Percentiles rank a stretch among this genome's conserved stretches.
Conservation (phyloP, 64 coral and sea anemone species). For the Dendronephthya gigantea region DNA sequence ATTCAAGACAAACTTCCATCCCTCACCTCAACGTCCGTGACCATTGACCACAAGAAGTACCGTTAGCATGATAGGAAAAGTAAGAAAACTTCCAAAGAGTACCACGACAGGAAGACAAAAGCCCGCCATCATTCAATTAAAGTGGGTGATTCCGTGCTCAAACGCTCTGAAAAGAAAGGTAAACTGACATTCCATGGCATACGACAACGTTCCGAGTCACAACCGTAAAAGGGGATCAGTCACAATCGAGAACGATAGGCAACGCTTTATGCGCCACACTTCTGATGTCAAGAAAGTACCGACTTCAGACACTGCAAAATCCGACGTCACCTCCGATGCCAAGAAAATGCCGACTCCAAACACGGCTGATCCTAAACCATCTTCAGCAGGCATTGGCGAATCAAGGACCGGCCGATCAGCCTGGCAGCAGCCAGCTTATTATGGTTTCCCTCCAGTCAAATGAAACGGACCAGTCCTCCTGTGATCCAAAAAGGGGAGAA, state of each 20-base stretch:
- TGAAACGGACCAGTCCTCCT: too few species aligned
- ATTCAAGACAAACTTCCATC: not conserved
- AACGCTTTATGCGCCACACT: slow-evolving; percentile 7
- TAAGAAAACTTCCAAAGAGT: not conserved
- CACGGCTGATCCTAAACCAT: too few species aligned
- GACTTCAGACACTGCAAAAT: not conserved
- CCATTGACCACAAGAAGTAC: not conserved
- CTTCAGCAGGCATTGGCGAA: not conserved
- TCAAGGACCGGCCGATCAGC: too few species aligned
- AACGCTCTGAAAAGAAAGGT: not conserved
- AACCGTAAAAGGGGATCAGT: not conserved
- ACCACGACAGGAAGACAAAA: not conserved
- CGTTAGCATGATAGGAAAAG: not conserved
- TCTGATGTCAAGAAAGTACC: slow-evolving; percentile 11
- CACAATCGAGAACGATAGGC: not conserved
- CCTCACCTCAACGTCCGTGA: not conserved
- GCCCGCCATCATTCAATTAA: not conserved
- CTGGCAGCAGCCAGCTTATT: too few species aligned
- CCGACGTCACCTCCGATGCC: not conserved
- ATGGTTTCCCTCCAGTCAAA: too few species aligned
- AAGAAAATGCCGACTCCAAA: slow-evolving; percentile 22
- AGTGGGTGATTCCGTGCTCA: not conserved
- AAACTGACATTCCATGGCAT: not conserved
- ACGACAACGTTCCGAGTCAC: not conserved
- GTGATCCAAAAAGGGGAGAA: too few species aligned